Evolutionary conservation across 2,888 invertebrate species (phyloP).

Genomic region (Tenthredo distinguenda): DNA sequence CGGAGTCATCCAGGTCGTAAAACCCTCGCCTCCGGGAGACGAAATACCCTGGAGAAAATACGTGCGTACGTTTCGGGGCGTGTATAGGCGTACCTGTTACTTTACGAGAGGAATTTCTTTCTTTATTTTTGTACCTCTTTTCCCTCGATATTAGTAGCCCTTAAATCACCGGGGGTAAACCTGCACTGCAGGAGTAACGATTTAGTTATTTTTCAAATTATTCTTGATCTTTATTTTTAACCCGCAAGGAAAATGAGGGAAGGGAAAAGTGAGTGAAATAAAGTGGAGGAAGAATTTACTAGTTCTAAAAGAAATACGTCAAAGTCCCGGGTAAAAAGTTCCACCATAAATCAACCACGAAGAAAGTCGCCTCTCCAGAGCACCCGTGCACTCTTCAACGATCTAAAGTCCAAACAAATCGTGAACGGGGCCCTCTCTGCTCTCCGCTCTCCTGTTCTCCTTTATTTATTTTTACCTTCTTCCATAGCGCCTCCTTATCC

Average conservation of each 20-base stretch:
- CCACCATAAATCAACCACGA: constrained; percentile 38
- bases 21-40: neutral
- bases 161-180: neutral
- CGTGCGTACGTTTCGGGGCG: neutral
- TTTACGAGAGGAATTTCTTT: neutral
- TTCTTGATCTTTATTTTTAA: neutral
- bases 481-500: neutral
- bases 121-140: neutral
- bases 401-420: constrained; percentile 49
- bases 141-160: neutral
- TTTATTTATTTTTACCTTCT: neutral
- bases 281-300: neutral
- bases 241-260: neutral
- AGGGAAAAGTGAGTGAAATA: neutral
- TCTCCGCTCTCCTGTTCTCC: neutral
- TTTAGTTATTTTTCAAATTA: neutral
- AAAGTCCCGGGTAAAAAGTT: constrained; percentile 38
- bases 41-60: neutral
- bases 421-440: neutral
- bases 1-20: constrained; percentile 22
- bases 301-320: constrained; percentile 41
- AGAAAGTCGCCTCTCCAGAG: constrained; percentile 18
- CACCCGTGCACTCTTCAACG: constrained; percentile 13
- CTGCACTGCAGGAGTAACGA: neutral
- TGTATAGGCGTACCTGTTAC: neutral